Evolutionary conservation across 2,888 invertebrate genomes (phyloP).

Genomic region (Gasteruption jaculator): DNA sequence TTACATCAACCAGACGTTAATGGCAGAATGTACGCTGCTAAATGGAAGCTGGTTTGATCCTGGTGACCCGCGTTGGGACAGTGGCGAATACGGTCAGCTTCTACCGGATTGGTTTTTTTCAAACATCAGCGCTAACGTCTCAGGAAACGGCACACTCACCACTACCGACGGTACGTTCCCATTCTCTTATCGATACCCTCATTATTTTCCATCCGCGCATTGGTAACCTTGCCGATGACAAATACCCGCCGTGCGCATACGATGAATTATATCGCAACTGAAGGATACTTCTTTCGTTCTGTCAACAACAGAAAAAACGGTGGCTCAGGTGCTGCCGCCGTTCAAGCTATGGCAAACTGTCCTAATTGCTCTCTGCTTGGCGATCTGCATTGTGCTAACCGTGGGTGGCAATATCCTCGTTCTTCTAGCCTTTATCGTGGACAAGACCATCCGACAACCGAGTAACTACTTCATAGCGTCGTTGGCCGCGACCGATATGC

Average conservation of each 20-base stretch:
- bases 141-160: too few species aligned
- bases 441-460: constrained; percentile 89
- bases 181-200: too few species aligned
- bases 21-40: constrained; percentile 61
- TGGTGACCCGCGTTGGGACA: constrained; percentile 49
- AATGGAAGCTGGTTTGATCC: constrained; percentile 52
- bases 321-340: constrained; percentile 59
- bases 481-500: constrained; percentile 92
- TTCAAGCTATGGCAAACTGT: constrained; percentile 88
- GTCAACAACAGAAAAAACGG: background rate
- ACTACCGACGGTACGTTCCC: too few species aligned
- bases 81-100: constrained; percentile 48
- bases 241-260: too few species aligned
- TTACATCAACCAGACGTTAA: constrained; percentile 59
- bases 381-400: constrained; percentile 85
- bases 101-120: constrained; percentile 45
- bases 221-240: too few species aligned
- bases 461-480: constrained; percentile 99
- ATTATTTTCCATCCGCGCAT: too few species aligned
- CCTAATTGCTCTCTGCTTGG: constrained; percentile 81
- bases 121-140: constrained; percentile 41
- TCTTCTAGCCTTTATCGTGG: constrained; percentile 90
- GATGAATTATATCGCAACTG: too few species aligned
- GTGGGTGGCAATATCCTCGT: constrained; percentile 95
- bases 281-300: too few species aligned